Evolutionary conservation across 2,888 invertebrate species (phyloP), one percentile per base, ranked within the genome.

Genomic region (Leptinotarsa peninsularis): DNA sequence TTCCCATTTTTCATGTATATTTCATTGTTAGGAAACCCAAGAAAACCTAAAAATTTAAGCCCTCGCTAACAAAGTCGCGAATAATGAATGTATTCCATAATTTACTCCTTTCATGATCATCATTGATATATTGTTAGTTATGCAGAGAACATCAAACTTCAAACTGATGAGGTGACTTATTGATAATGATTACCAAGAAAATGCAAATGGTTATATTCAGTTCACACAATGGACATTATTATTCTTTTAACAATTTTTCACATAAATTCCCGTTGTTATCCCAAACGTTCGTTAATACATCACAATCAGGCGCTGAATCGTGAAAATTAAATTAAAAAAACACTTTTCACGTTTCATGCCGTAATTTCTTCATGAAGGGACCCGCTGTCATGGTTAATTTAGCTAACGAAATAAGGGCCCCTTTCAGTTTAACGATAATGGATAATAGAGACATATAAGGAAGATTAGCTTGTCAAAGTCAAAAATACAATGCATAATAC

Each of bases 381-480:
- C 43, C 63, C 63, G 33, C 63, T 63, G 63, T 63, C 63, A 63
- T 63, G 63, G 33, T n/a, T 63, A 63, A 63, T 63, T 63, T 63
- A 63, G 63, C 17, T 43, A 43, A 63, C 63, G 63, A 63, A 74
- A 70, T 70, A 49, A 56, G 66, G 66, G 52, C 71, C 66, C 67
- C 69, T 74, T 67, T 52, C 66, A 66, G 50, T 49, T 43, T 21
- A 76, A 76, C 69, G 69, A 72, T 72, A 74, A 69, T 27, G 68
- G 73, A 75, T 75, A 78, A 78, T 75, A 69, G 75, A 75, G 70
- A 73, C 73, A 73, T 76, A 76, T 76, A 76, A 76, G 74, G 71
- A 74, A 76, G 75, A 78, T 75, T 78, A 75, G 66, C 75, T 75
- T 73, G 75, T 78, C 75, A 78, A 78, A 78, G 73, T 75, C 75